These are phyloP conservation scores for Neostethus bicornis DNA, from an alignment of 2,797 vertebrate species.

Conservation along the genomic window DNA sequence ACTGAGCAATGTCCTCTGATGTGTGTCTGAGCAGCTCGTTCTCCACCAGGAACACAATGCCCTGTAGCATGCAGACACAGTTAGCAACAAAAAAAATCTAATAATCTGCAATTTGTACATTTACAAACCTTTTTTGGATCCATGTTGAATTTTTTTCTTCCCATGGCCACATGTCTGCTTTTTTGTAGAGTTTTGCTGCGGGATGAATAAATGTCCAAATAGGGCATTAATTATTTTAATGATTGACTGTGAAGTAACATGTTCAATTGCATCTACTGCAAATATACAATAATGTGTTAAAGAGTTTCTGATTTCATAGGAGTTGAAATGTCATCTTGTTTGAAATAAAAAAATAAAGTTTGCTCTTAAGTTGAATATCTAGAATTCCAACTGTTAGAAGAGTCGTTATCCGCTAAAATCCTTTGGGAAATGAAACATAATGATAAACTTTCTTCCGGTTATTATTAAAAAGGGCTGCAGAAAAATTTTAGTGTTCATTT, in stretches of 20 bases:
- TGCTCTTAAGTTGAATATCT: not conserved
- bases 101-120: not conserved
- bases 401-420: too few relatives aligned
- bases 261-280: not conserved
- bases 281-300: not conserved
- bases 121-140: conserved; percentile 88
- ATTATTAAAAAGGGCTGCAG: too few relatives aligned
- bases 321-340: not conserved
- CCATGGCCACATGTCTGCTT: conserved; percentile 93
- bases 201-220: conserved; percentile 13
- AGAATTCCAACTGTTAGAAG: too few relatives aligned
- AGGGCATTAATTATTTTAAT: not conserved
- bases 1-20: conserved; percentile 89
- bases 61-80: conserved; percentile 67
- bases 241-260: not conserved
- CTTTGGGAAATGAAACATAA: too few relatives aligned
- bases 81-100: conserved; percentile 7
- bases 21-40: conserved; percentile 91
- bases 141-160: conserved; percentile 97
- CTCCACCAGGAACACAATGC: conserved; percentile 91
- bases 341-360: not conserved
- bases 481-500: too few relatives aligned
- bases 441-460: too few relatives aligned
- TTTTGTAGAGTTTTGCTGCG: conserved; percentile 93
- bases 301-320: not conserved